A percentile compares a stretch with the other conserved stretches of the same genome.
Evolutionary conservation across 23 tunicate genomes (phyloP).

Genomic region (Botrylloides violaceus): DNA sequence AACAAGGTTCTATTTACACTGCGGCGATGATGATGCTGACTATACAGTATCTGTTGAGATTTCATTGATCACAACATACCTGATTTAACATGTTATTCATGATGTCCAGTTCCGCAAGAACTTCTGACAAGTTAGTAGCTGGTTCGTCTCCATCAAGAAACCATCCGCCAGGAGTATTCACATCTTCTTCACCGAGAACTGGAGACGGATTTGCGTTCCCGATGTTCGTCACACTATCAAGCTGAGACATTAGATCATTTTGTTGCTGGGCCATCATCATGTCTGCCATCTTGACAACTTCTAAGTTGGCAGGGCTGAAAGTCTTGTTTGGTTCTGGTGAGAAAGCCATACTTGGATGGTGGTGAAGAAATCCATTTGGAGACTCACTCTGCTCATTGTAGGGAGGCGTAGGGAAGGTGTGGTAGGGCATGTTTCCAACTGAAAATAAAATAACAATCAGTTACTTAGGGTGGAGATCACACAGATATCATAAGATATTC

Average conservation of each 20-base stretch:
- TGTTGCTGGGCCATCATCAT: slow-evolving; percentile 20
- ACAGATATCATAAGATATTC: no score
- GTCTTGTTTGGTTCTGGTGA: not conserved
- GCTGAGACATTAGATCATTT: slow-evolving; percentile 6
- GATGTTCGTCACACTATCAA: not conserved
- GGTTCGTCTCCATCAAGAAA: slow-evolving; percentile 22
- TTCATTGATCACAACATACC: no score
- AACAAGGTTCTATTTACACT: no score
- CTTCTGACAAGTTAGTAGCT: slow-evolving; percentile 4
- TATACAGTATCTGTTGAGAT: no score
- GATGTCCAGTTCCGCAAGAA: slow-evolving; percentile 17
- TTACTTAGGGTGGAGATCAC: no score
- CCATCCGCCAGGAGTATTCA: slow-evolving; percentile 7
- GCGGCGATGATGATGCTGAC: no score
- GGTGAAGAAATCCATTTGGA: not conserved
- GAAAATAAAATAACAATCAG: no score
- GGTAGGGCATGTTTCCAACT: not conserved
- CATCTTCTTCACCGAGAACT: not conserved
- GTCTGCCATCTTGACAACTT: slow-evolving; percentile 7
- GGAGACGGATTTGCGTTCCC: not conserved
- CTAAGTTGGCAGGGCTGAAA: not conserved
- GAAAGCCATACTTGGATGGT: not conserved
- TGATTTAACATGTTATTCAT: slow-evolving; percentile 21
- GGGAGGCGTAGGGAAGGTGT: slow-evolving; percentile 25
- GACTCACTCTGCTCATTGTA: slow-evolving; percentile 13